A percentile compares a stretch with the other conserved stretches of the same genome.
Evolutionary conservation across 2,888 invertebrate genomes (phyloP).

Genomic region (Rhopalosiphum nymphaeae): DNA sequence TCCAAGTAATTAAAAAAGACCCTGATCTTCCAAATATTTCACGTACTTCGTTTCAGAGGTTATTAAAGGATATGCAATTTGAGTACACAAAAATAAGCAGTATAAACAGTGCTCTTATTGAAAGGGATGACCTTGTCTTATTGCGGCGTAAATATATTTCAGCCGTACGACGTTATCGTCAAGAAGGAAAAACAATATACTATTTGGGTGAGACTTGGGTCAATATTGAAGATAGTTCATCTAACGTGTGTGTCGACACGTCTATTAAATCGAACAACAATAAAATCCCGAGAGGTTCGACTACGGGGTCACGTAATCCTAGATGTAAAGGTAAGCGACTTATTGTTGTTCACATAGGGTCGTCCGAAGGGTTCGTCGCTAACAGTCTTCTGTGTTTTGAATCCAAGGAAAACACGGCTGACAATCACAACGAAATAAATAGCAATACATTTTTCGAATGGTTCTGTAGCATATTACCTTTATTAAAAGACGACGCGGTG

Average conservation of each 20-base stretch:
- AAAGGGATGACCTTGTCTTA: not conserved
- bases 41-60: not conserved
- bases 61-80: not conserved
- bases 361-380: conserved; percentile 66
- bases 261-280: too few relatives aligned
- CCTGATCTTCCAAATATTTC: not conserved
- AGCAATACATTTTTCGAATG: conserved; percentile 59
- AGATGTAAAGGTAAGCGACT: conserved; percentile 51
- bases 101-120: not conserved
- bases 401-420: conserved; percentile 2
- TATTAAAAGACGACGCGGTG: conserved; percentile 34
- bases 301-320: not conserved
- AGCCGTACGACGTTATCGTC: not conserved
- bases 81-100: not conserved
- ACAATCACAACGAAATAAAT: conserved; percentile 67
- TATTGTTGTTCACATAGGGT: conserved; percentile 60
- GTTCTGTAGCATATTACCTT: conserved; percentile 25
- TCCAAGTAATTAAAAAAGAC: not conserved
- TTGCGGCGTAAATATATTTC: not conserved
- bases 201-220: too few relatives aligned
- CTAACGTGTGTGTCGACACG: not conserved
- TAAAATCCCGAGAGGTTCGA: too few relatives aligned
- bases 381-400: conserved; percentile 66
- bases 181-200: conserved; percentile 2
- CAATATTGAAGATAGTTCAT: conserved; percentile 11